Percentiles rank a stretch among this genome's conserved stretches.
Evolutionary conservation across 2,797 vertebrate species (phyloP).

Genomic region (Decapterus maruadsi): DNA sequence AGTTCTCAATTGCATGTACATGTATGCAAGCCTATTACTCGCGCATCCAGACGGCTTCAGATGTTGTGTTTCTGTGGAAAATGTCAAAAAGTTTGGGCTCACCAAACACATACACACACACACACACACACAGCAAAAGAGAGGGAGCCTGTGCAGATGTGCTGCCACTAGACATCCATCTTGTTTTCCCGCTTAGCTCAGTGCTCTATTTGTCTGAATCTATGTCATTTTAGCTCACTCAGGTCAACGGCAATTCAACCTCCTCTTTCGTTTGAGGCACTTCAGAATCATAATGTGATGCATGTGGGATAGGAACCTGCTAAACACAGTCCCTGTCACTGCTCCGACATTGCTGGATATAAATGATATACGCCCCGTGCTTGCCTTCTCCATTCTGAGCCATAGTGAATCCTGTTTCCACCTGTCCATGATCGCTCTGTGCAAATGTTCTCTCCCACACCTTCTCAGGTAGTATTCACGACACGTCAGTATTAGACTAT

Average conservation of each 20-base stretch:
- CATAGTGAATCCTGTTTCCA: slow-evolving; percentile 66
- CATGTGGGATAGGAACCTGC: slow-evolving; percentile 83
- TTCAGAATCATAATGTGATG: slow-evolving; percentile 85
- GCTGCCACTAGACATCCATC: slow-evolving; percentile 83
- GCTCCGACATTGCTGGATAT: slow-evolving; percentile 79
- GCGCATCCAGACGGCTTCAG: slow-evolving; percentile 47
- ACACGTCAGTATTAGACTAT: slow-evolving; percentile 60
- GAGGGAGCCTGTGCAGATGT: slow-evolving; percentile 76
- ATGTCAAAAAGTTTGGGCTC: slow-evolving; percentile 68
- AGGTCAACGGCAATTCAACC: slow-evolving; percentile 85
- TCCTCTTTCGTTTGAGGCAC: slow-evolving; percentile 83
- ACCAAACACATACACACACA: slow-evolving; percentile 33
- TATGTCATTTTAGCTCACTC: slow-evolving; percentile 86
- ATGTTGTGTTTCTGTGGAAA: slow-evolving; percentile 51
- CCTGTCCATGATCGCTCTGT: slow-evolving; percentile 61
- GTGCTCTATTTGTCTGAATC: slow-evolving; percentile 86
- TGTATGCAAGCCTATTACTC: slow-evolving; percentile 26
- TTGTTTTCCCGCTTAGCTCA: slow-evolving; percentile 80
- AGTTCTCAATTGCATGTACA: slow-evolving; percentile 44
- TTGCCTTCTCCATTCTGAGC: slow-evolving; percentile 57
- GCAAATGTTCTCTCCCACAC: slow-evolving; percentile 54
- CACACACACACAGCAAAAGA: slow-evolving; percentile 8
- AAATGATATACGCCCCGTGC: slow-evolving; percentile 70
- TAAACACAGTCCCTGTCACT: slow-evolving; percentile 84
- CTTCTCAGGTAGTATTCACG: slow-evolving; percentile 46